Evolutionary conservation across 2,797 vertebrate genomes (phyloP).

Genomic region (Oreochromis grahami): DNA sequence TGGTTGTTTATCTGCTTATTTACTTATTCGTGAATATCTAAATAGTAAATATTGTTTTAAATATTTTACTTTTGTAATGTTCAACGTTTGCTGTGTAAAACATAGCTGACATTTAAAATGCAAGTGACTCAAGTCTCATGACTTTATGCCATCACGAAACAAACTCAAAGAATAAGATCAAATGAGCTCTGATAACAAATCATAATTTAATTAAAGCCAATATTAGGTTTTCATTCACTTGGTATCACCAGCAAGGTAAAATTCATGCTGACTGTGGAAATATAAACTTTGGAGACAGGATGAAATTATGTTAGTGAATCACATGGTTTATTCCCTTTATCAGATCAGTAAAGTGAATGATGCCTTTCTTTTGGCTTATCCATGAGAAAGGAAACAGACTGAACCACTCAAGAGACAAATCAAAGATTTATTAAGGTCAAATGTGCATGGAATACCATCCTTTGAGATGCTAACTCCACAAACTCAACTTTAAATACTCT

Average conservation of each 20-base stretch:
- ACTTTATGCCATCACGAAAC: not conserved
- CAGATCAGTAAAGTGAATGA: not conserved
- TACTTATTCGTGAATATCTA: not conserved
- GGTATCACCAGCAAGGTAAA: not conserved
- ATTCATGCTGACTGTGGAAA: not conserved
- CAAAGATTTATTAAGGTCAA: not conserved
- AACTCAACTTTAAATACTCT: not conserved
- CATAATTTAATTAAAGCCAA: not conserved
- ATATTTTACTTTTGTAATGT: not conserved
- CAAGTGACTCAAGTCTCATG: not conserved
- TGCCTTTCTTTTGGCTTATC: not conserved
- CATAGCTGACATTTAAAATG: not conserved
- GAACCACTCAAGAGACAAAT: not conserved
- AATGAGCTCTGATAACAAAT: not conserved
- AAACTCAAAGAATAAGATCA: not conserved
- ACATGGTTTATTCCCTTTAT: slow-evolving; percentile 13
- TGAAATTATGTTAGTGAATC: not conserved
- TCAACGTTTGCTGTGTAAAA: not conserved
- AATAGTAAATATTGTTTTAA: not conserved
- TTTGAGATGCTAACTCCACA: not conserved
- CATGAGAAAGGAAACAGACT: not conserved
- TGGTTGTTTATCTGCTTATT: not conserved
- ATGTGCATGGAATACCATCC: not conserved
- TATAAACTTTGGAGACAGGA: not conserved
- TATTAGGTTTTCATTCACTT: slow-evolving; percentile 4